phyloP scores from a whole-genome alignment of 2,113 vertebrate genomes.

The Centropus bengalensis region DNA sequence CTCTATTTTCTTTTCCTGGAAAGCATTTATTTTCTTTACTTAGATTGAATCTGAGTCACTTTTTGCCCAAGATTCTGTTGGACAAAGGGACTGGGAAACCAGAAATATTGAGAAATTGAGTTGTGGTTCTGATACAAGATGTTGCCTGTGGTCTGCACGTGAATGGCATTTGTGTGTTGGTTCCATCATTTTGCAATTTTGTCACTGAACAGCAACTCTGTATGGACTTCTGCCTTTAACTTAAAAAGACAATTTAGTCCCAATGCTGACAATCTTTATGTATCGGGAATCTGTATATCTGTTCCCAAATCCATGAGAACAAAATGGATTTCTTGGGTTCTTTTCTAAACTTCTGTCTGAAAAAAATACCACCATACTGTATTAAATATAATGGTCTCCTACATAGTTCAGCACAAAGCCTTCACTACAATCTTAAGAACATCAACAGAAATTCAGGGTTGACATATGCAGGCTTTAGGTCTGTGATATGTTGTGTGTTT shows the following conservation, averaged over 20 bases:
- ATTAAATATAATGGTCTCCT: background rate
- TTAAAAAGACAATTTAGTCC: background rate
- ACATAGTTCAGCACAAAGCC: background rate
- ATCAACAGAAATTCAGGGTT: slow-evolving; percentile 22
- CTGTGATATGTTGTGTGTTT: slow-evolving; percentile 43
- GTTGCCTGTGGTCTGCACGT: background rate
- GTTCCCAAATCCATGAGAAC: background rate
- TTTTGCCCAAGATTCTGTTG: background rate
- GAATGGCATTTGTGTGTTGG: background rate
- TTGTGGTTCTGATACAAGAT: background rate
- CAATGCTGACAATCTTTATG: background rate
- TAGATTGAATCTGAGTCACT: background rate
- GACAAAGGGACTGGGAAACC: background rate
- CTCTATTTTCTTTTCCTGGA: background rate
- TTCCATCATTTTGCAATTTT: background rate
- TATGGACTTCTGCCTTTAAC: background rate
- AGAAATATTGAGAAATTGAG: background rate
- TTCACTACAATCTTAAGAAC: background rate
- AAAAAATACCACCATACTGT: background rate
- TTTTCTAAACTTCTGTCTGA: background rate
- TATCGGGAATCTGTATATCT: background rate
- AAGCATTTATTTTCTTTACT: background rate
- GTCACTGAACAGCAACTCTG: background rate
- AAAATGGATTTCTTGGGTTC: background rate
- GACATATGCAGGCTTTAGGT: slow-evolving; percentile 13